phyloP scores from a whole-genome alignment of 2,888 invertebrate genomes.

The Acleris emargana region DNA sequence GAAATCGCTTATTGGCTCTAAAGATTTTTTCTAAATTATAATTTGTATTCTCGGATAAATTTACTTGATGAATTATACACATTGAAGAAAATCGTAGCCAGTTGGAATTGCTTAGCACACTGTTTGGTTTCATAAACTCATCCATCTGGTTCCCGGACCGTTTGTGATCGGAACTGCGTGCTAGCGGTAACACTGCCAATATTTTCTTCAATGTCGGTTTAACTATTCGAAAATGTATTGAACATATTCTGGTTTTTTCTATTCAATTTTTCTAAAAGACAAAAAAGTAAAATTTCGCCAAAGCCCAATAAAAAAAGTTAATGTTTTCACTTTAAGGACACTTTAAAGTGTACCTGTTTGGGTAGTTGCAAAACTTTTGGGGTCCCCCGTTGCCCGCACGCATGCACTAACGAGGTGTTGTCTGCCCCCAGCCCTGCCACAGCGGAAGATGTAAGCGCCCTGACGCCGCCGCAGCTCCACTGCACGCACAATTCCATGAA shows the following conservation, averaged over 20 bases:
- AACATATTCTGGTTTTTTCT: neutral
- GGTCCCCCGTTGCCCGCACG: conserved; percentile 48
- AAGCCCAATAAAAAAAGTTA: conserved; percentile 5
- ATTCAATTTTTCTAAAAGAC: conserved; percentile 13
- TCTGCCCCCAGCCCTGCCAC: conserved; percentile 80
- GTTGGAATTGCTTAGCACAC: neutral
- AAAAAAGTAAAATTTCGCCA: conserved; percentile 3
- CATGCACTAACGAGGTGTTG: conserved; percentile 78
- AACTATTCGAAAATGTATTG: neutral
- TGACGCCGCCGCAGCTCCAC: conserved; percentile 69
- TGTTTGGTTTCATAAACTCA: neutral
- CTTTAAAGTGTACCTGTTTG: conserved; percentile 9
- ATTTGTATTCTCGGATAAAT: conserved; percentile 6
- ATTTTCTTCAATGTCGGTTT: conserved; percentile 5
- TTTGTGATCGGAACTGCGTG: neutral
- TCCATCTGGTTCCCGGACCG: neutral
- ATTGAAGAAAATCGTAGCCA: conserved; percentile 5
- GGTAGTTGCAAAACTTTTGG: conserved; percentile 56
- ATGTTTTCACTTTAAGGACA: conserved; percentile 19
- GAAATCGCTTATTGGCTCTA: conserved; percentile 52
- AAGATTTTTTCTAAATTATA: conserved; percentile 25
- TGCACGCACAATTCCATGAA: conserved; percentile 82
- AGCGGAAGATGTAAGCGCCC: conserved; percentile 78
- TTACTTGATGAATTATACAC: neutral
- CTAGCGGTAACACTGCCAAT: neutral